Base-by-base conservation (phyloP, 2,797 vertebrate genomes). In the Petrocephalus sullivani region DNA sequence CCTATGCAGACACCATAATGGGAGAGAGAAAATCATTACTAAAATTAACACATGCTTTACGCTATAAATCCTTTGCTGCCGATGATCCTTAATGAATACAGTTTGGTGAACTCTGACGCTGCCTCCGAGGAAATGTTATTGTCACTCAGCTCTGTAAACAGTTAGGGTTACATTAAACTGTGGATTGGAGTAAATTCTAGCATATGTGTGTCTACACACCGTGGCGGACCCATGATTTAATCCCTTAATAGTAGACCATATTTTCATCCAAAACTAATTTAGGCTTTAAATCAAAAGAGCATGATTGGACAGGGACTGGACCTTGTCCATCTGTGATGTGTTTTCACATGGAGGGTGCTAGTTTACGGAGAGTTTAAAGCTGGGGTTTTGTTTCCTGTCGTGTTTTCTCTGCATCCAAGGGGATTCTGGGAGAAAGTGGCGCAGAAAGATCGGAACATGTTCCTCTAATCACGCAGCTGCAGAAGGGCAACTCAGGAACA, bases 301-400 rank as follows among this genome's bases (percentile, higher is more conserved):
- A 60, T n/a, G 8, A 58, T 10, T 83, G 54, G 78, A 90, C 90
- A 88, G 46, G 56, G 3, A 53, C 16, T 92, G 90, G 90, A 91
- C 89, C 85, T 87, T 89, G 91, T 92, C 90, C 87, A 64, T n/a
- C 21, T 51, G 75, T 60, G 19, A 53, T 57, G 56, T 51, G 37
- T 33, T 89, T 87, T 90, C 84, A 33, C 49, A 90, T 41, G 90
- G 87, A 82, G 28, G 7, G 16, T 56, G 87, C 57, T 89, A 89
- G 87, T 89, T 91, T 90, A 37, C 71, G 82, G 54, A 86, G 28
- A 92, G 71, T 88, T 92, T 90, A 89, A 89, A 91, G 92, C 89
- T 91, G 91, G 91, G 91, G 87, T 91, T 94, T 87, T 90, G 89
- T 93, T 94, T 94, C 93, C 92, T 91, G 91, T 92, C 90, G 85